Evolutionary conservation across 2,888 invertebrate genomes (phyloP).

Genomic region (Notodonta ziczac): DNA sequence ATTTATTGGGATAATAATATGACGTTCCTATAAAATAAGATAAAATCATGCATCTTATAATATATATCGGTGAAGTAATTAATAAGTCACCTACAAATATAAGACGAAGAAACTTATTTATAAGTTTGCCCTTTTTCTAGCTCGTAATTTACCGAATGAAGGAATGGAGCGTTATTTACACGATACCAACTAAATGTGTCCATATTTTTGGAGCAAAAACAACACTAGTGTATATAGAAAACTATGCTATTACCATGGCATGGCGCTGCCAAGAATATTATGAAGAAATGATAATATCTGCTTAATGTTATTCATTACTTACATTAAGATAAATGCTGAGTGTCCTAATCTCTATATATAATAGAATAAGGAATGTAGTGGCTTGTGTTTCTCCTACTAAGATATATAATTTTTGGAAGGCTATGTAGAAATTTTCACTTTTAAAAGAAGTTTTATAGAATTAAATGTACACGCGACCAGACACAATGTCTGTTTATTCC

Average conservation of each 20-base stretch:
- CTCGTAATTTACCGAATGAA: not conserved
- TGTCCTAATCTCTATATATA: not conserved
- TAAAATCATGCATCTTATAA: not conserved
- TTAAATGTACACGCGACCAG: not conserved
- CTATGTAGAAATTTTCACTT: too few relatives aligned
- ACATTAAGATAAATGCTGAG: not conserved
- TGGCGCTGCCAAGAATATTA: not conserved
- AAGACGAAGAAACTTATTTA: not conserved
- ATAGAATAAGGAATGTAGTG: too few relatives aligned
- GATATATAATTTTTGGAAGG: too few relatives aligned
- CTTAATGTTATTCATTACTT: not conserved
- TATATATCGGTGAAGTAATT: not conserved
- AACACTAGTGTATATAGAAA: not conserved
- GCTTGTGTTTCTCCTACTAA: too few relatives aligned
- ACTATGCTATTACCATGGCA: not conserved
- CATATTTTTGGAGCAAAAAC: slow-evolving; percentile 5
- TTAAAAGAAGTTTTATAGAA: too few relatives aligned
- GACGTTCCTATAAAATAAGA: too few relatives aligned
- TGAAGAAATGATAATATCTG: not conserved
- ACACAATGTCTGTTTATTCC: not conserved
- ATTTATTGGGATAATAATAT: too few relatives aligned
- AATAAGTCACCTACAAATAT: not conserved
- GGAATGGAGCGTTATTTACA: not conserved
- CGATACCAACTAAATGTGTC: not conserved
- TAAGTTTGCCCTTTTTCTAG: not conserved